Conservation (phyloP, 2,797 vertebrate genomes). For the Micromesistius poutassou region DNA sequence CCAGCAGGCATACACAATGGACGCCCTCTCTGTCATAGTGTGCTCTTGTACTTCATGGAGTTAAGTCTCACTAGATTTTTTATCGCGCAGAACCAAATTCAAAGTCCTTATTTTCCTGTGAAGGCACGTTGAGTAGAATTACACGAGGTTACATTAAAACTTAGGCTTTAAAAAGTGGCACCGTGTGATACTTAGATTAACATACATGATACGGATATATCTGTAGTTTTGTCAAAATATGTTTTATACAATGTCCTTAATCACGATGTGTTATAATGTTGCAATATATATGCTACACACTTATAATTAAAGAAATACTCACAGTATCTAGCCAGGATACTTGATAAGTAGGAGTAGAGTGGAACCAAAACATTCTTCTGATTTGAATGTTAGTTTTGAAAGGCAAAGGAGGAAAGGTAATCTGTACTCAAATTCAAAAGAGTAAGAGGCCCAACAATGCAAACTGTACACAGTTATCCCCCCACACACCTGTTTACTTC, state of each 20-base stretch:
- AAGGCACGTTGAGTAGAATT: background rate
- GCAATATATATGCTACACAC: background rate
- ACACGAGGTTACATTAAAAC: background rate
- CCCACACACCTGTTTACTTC: background rate
- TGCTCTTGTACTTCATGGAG: slow-evolving; percentile 42
- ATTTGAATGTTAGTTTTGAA: background rate
- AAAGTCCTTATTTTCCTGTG: slow-evolving; percentile 5
- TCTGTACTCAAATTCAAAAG: background rate
- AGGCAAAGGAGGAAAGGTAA: background rate
- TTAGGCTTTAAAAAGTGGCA: background rate
- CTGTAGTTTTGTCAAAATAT: background rate
- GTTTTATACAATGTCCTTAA: background rate
- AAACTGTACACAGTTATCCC: background rate
- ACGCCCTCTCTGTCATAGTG: slow-evolving; percentile 57
- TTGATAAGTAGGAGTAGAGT: background rate
- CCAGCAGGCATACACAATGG: slow-evolving; percentile 67
- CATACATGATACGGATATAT: background rate
- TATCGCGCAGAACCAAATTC: slow-evolving; percentile 9
- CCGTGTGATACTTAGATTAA: background rate
- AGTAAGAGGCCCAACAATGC: background rate
- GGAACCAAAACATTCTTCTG: background rate
- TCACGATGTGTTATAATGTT: background rate
- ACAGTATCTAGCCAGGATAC: background rate
- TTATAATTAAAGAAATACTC: background rate
- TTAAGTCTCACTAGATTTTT: slow-evolving; percentile 14